phyloP scores from a whole-genome alignment of 1,140 invertebrate genomes.

The Anastatus disparis region DNA sequence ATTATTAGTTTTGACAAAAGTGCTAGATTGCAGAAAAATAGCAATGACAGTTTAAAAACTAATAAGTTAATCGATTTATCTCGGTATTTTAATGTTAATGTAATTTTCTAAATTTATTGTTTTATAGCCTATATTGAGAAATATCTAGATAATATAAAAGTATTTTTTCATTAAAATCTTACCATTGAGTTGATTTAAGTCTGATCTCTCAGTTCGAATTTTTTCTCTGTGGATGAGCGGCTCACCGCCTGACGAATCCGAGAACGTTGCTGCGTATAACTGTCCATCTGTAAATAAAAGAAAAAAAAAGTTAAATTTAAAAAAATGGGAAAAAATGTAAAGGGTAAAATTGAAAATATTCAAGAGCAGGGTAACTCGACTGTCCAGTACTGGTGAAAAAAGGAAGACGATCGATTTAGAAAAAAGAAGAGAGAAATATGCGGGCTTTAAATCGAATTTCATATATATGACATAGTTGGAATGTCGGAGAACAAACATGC shows the following conservation, averaged over 20 bases:
- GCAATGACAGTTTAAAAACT: no score
- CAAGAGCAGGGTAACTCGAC: conserved; percentile 10
- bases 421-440: neutral
- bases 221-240: conserved; percentile 89
- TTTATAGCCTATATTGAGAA: no score
- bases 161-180: conserved; percentile 46
- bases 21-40: no score
- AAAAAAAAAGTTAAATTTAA: neutral
- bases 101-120: no score
- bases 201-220: conserved; percentile 86
- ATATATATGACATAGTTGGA: neutral
- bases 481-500: neutral
- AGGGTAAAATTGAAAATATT: conserved; percentile 7
- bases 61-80: no score
- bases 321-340: neutral
- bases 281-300: conserved; percentile 76
- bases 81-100: no score
- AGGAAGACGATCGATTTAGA: neutral
- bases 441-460: conserved; percentile 14
- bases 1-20: no score
- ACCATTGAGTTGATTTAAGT: conserved; percentile 82
- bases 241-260: conserved; percentile 92
- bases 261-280: conserved; percentile 93
- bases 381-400: neutral
- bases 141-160: no score